Conservation (phyloP, 2,888 invertebrate species). For the Gasteruption jaculator region DNA sequence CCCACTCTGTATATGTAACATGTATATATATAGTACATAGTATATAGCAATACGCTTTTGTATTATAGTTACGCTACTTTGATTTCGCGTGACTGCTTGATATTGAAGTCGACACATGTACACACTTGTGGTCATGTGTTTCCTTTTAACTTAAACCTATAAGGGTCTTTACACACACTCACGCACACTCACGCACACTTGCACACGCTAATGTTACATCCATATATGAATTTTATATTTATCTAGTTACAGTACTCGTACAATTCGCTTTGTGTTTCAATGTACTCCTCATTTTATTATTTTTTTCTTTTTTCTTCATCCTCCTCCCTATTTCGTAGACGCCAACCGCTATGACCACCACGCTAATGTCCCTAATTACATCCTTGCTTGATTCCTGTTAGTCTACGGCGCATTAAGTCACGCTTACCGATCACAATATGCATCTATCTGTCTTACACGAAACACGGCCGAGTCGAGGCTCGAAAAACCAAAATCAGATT, state of each 20-base stretch:
- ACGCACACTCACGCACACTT: constrained; percentile 7
- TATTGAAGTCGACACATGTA: constrained; percentile 21
- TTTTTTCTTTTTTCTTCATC: constrained; percentile 3
- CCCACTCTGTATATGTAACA: no score
- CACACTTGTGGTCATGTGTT: background rate
- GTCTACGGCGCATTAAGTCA: constrained; percentile 24
- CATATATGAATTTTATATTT: no score
- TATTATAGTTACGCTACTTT: constrained; percentile 34
- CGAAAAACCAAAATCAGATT: no score
- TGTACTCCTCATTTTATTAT: background rate
- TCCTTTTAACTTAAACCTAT: constrained; percentile 3
- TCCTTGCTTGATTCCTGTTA: constrained; percentile 33
- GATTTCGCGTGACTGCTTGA: constrained; percentile 41
- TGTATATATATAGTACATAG: no score
- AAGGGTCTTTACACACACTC: constrained; percentile 12
- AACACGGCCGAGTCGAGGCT: no score
- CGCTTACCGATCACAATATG: no score
- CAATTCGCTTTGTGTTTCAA: background rate
- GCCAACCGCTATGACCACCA: constrained; percentile 29
- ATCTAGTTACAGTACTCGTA: no score
- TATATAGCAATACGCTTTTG: no score
- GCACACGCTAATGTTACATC: no score
- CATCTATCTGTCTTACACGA: no score
- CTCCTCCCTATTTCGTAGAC: constrained; percentile 15
- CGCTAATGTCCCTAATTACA: constrained; percentile 36